Base-by-base conservation (phyloP, 2,888 invertebrate genomes). In the Tiliacea citrago region DNA sequence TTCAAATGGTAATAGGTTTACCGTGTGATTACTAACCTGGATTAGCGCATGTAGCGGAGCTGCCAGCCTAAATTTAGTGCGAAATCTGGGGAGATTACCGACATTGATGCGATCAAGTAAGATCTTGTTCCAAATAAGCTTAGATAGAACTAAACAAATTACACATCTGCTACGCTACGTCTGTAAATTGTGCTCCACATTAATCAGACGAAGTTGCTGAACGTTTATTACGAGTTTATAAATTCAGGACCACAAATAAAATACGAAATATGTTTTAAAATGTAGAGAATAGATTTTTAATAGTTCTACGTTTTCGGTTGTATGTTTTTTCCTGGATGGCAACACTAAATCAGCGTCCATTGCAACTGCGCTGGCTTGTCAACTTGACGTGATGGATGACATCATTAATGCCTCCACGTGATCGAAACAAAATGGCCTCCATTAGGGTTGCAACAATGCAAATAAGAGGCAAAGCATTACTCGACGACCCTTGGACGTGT, bases 331-430 rank as follows among this genome's bases (percentile, higher is more conserved):
- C 66, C 74, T 72, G 72, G 76, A 69, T 61, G 77, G 70, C 75
- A 72, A 79, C 79, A 74, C 83, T 85, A 89, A 90, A 90, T 90
- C 89, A 75, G 87, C 89, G 90, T 90, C 92, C 86, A 88, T 82
- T 93, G 93, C 94, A 93, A 91, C 93, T 92, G 93, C 90, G 91
- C 90, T 82, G 75, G 80, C 85, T 90, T 91, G 93, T 93, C 94
- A 90, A 92, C 91, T 92, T 92, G 91, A 83, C 91, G 88, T 94
- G 94, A 95, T 94, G 91, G 93, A 94, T 94, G 93, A 94, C 93
- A 92, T 94, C 93, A 94, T 94, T 94, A 94, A 90, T 92, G 88
- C 89, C 82, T 87, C 86, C 90, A 88, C 90, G 89, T 91, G 92
- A 92, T 91, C 90, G 87, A 88, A 90, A 90, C 92, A 92, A 93